These are phyloP conservation scores for Chaenocephalus aceratus DNA, from an alignment of 2,113 vertebrate genomes.

Conservation along the genomic window DNA sequence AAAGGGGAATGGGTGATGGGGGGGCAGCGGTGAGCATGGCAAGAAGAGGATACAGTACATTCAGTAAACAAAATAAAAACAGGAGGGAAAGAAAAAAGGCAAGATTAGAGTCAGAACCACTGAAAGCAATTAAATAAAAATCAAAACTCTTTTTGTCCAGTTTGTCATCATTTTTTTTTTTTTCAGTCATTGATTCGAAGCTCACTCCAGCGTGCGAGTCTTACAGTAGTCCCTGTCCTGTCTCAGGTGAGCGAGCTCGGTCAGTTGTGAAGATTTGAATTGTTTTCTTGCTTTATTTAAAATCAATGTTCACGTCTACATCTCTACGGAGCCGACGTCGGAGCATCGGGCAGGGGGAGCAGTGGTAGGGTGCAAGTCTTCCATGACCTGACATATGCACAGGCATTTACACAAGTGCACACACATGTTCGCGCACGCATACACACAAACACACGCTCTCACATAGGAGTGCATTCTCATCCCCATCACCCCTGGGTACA, in stretches of 20 bases:
- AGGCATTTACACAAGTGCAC: slow-evolving; percentile 68
- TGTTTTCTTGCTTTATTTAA: slow-evolving; percentile 71
- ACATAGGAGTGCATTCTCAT: slow-evolving; percentile 64
- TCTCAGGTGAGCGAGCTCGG: slow-evolving; percentile 43
- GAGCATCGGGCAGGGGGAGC: slow-evolving; percentile 43
- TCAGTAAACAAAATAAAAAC: slow-evolving; percentile 69
- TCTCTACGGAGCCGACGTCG: slow-evolving; percentile 65
- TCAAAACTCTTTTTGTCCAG: slow-evolving; percentile 62
- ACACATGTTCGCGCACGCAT: slow-evolving; percentile 10
- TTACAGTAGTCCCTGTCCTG: slow-evolving; percentile 48
- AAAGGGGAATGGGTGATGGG: background rate
- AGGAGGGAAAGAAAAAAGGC: slow-evolving; percentile 57
- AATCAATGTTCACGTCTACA: slow-evolving; percentile 75
- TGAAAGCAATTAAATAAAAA: slow-evolving; percentile 80
- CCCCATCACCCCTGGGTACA: slow-evolving; percentile 62
- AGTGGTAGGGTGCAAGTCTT: slow-evolving; percentile 71
- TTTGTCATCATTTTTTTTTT: slow-evolving; percentile 55
- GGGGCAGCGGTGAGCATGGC: slow-evolving; percentile 47
- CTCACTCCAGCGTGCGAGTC: slow-evolving; percentile 44
- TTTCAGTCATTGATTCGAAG: slow-evolving; percentile 54
- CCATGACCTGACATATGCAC: slow-evolving; percentile 68
- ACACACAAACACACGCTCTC: slow-evolving; percentile 14
- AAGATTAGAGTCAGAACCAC: slow-evolving; percentile 74
- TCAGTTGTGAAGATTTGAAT: slow-evolving; percentile 58
- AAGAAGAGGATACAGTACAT: slow-evolving; percentile 76